Percentiles rank a stretch among this genome's conserved stretches.
phyloP scores from a whole-genome alignment of 1,140 invertebrate genomes.

The Drosophila bipectinata region DNA sequence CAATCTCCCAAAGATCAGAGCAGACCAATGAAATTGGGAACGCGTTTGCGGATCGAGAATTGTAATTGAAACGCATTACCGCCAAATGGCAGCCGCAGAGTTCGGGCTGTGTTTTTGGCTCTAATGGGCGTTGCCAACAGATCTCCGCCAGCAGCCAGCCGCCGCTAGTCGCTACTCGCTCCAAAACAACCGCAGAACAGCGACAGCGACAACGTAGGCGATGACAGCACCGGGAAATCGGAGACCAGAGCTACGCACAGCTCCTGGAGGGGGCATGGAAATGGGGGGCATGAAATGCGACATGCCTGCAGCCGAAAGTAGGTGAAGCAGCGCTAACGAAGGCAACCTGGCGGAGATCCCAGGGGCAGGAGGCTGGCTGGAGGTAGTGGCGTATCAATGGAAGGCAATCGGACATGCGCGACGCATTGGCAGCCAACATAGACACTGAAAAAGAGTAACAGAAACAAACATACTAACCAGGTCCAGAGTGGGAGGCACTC shows the following conservation, averaged over 20 bases:
- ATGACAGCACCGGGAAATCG: slow-evolving; percentile 68
- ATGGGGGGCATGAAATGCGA: slow-evolving; percentile 7
- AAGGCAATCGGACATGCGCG: slow-evolving; percentile 73
- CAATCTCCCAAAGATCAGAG: slow-evolving; percentile 54
- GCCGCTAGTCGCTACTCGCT: slow-evolving; percentile 1
- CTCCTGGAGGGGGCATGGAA: slow-evolving; percentile 8
- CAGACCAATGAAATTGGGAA: slow-evolving; percentile 67
- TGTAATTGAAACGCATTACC: slow-evolving; percentile 79
- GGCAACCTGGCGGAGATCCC: slow-evolving; percentile 1
- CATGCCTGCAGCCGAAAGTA: slow-evolving; percentile 66
- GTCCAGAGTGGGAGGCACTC: slow-evolving; percentile 54
- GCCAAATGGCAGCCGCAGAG: slow-evolving; percentile 52
- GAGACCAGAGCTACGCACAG: slow-evolving; percentile 43
- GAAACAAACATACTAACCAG: slow-evolving; percentile 33
- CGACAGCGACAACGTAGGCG: slow-evolving; percentile 65
- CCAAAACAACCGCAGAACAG: slow-evolving; percentile 23
- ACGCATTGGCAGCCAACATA: slow-evolving; percentile 71
- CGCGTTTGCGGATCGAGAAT: slow-evolving; percentile 30
- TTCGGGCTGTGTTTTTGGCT: slow-evolving; percentile 41
- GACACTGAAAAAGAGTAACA: slow-evolving; percentile 5
- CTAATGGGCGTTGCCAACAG: slow-evolving; percentile 68
- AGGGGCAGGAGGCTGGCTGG: not conserved
- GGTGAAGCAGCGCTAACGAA: slow-evolving; percentile 68
- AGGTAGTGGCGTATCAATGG: slow-evolving; percentile 59
- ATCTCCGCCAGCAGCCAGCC: slow-evolving; percentile 35